Evolutionary conservation across 2,113 vertebrate species (phyloP), one percentile per base, ranked within the genome.

Genomic region (Gobius niger): DNA sequence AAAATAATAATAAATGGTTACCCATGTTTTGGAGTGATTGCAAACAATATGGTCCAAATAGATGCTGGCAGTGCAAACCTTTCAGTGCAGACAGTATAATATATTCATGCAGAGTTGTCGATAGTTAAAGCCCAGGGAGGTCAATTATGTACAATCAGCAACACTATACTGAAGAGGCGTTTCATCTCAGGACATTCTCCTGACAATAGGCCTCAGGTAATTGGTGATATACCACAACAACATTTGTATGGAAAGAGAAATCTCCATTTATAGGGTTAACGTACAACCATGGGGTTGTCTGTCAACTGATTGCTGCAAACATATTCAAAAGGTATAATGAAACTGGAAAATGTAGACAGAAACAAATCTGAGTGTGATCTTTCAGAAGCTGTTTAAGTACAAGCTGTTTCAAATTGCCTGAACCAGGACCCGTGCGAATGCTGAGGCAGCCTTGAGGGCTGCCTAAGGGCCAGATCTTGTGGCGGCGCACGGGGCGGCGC

Each of bases 141-240:
- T 83, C 83, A 85, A 86, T 90, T 86, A 85, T 73, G 72, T 64
- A 77, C 65, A 81, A 69, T 88, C 78, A 81, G 82, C 77, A 85
- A 75, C 73, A 81, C 83, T 24, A 2, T 80, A 75, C 69, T 59
- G 75, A 10, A 60, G 59, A 75, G 68, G 70, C 75, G 77, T 78
- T 83, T 80, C 68, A 77, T 77, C 75, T 13, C 57, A 7, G 51
- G 54, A 61, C 50, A 66, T 69, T 63, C 69, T 72, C 24, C 78
- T 75, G 83, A 81, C 77, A 72, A 76, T 67, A 49, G 63, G 61
- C 75, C 65, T 70, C 63, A 73, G 77, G 77, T 88, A 88, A 87
- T 87, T 87, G 86, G 83, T 66, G 64, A 71, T 66, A 64, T 44
- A 13, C 65, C 9, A 51, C 14, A 61, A 47, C 75, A n/a, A 63